Conservation (phyloP, 2,888 invertebrate species). For the Coecobrya sp. region DNA sequence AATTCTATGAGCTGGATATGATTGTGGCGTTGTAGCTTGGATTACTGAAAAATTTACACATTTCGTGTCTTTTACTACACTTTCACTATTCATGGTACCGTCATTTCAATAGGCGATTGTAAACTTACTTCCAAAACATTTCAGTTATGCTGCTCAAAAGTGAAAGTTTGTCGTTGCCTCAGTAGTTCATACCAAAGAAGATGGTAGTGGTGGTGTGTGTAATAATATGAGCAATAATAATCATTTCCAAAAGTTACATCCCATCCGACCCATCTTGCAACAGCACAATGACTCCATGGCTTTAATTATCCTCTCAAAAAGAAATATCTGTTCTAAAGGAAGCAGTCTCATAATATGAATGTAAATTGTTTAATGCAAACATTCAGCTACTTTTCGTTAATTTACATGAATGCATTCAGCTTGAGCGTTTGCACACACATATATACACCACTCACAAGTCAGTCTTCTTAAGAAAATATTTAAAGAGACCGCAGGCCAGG, state of each 20-base stretch:
- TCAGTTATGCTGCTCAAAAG: not conserved
- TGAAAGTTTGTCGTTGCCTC: slow-evolving; percentile 17
- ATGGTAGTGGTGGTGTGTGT: slow-evolving; percentile 10
- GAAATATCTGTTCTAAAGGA: slow-evolving; percentile 52
- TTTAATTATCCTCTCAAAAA: slow-evolving; percentile 80
- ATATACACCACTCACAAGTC: slow-evolving; percentile 20
- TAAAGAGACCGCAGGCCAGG: slow-evolving; percentile 75
- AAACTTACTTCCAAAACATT: slow-evolving; percentile 8
- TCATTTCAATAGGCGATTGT: slow-evolving; percentile 32
- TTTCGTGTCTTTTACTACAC: slow-evolving; percentile 25
- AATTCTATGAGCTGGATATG: slow-evolving; percentile 11
- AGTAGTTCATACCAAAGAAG: not conserved
- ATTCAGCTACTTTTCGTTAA: slow-evolving; percentile 74
- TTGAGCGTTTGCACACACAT: slow-evolving; percentile 1
- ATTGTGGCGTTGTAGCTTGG: not conserved
- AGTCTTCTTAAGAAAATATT: slow-evolving; percentile 72
- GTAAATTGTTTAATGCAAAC: slow-evolving; percentile 81
- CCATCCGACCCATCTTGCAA: slow-evolving; percentile 22
- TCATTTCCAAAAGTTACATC: slow-evolving; percentile 69
- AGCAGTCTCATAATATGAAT: slow-evolving; percentile 67
- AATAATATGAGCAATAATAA: slow-evolving; percentile 72
- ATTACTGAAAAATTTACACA: slow-evolving; percentile 67
- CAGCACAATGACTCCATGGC: slow-evolving; percentile 37
- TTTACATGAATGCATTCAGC: slow-evolving; percentile 78
- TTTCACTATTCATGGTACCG: not conserved